Base-by-base conservation (phyloP, 2,888 invertebrate genomes). In the Drosophila hamatofila region DNA sequence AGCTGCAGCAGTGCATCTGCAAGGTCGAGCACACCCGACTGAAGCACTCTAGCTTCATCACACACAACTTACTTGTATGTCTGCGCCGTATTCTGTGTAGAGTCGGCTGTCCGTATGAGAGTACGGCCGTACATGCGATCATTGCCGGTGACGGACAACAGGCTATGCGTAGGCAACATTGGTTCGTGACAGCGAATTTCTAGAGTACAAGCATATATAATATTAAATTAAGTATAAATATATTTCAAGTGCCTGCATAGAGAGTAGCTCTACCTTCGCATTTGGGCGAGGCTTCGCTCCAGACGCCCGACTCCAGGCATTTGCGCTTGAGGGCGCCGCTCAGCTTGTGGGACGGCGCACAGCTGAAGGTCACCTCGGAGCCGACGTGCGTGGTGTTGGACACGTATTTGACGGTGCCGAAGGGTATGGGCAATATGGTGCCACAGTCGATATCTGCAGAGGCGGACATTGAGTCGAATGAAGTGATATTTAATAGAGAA, bases 131-230 rank as follows among this genome's bases (percentile, higher is more conserved):
- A 97, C 95, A 96, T 96, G 57, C 98, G 94, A 91, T 98, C 98
- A 91, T 98, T 98, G 58, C 97, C 97, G 0, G 97, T 97, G 37
- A 98, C 97, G 0, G 97, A 97, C 0, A 97, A 94, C 25, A 97
- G 96, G 75, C 97, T 96, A 91, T 97, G 97, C 33, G 96, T 95
- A 0, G 98, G 96, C 33, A 97, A 93, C 3, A 95, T 93, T 0
- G 98, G 98, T 86, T 97, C 97, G 0, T 96, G 94, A 88, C 98
- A 98, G 60, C 98, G 95, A 78, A 98, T 97, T 94, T 98, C 97
- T 97, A 3, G 44, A 14, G 11, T 46, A 2, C 23, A 14, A 21
- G 11, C 4, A 49, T n/a, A 33, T 33, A 3, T 4, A 44, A 4
- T 12, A n/a, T 33, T 21, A 11, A 11, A 27, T 48, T 2, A 0